Evolutionary conservation across 2,113 vertebrate genomes (phyloP), one percentile per base, ranked within the genome.

Genomic region (Oreochromis tanganicae): DNA sequence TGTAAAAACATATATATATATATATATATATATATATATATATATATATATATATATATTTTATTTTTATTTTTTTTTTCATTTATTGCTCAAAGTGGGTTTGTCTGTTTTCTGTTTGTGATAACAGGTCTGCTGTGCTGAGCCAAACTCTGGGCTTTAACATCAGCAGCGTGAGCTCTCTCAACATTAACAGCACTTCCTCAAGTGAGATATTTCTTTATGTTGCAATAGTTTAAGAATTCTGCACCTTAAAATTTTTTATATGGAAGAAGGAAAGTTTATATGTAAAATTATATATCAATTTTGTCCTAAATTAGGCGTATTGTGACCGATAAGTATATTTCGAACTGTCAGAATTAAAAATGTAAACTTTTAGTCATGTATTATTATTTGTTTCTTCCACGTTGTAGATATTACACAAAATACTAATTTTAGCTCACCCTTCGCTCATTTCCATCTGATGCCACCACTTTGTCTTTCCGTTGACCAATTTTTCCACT

Each of bases 81-180:
- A 4, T 63, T 50, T 16, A 24, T 48, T 27, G 14, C 43, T 75
- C 24, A 11, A 38, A 27, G 11, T 82, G 68, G 2, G 38, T 68
- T 24, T 73, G 13, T 82, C 3, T 85, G 56, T 50, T n/a, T 55
- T 87, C 21, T 56, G 21, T 83, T 8, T 88, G 80, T 91, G 9
- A 54, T 93, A 83, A 46, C 75, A 97, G 96, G 96, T 87, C 85
- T 1, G 32, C 88, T 43, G 14, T 71, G 4, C 6, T 96, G 38
- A 92, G 46, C 52, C 9, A 93, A n/a, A 13, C 46, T 36, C 43
- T 97, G 27, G 93, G 88, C 50, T 82, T 97, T 19, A 87, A 96
- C 85, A 16, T 63, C 89, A 95, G 81, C 80, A 83, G 50, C 75
- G 82, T 97, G 59, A 34, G 2, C 4, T 75, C 54, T 52, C 50